Evolutionary conservation across 2,113 vertebrate species (phyloP).

Genomic region (Leptosomus discolor): DNA sequence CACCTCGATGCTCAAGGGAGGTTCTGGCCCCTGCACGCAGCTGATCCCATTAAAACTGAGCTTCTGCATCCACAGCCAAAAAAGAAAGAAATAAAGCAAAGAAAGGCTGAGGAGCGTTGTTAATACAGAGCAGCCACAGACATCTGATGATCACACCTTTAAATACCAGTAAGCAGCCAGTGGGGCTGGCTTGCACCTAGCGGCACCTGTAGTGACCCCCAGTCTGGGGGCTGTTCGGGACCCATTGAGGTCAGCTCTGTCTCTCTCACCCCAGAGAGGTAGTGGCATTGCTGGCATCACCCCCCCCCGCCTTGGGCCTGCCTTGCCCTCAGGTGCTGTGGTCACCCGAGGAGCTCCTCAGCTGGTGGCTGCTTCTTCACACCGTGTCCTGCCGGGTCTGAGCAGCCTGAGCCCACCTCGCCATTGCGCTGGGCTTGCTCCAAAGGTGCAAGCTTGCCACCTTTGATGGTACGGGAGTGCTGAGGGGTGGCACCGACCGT

Average conservation of each 20-base stretch:
- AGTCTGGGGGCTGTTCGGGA: neutral
- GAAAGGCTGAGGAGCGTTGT: fast-evolving
- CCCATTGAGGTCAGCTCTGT: neutral
- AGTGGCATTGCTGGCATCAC: neutral
- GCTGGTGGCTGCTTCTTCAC: neutral
- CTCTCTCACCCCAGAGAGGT: neutral
- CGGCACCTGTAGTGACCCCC: too few relatives aligned
- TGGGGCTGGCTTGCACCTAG: neutral
- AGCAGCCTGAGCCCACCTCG: neutral
- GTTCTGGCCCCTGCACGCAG: neutral
- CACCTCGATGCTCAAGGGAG: neutral
- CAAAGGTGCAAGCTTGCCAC: neutral
- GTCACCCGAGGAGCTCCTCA: neutral
- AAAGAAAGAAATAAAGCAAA: neutral
- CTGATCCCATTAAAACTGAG: neutral
- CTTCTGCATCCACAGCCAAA: neutral
- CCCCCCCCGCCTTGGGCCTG: neutral
- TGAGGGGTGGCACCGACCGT: fast-evolving
- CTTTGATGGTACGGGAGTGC: neutral
- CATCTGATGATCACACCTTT: neutral
- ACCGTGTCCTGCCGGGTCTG: too few relatives aligned
- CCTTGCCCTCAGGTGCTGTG: neutral
- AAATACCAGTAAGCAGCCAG: neutral
- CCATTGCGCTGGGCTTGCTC: fast-evolving
- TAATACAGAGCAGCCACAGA: neutral